A percentile compares a stretch with the other conserved stretches of the same genome.
These are phyloP conservation scores for Steatornis caripensis DNA, from an alignment of 2,113 vertebrate genomes.

Conservation along the genomic window DNA sequence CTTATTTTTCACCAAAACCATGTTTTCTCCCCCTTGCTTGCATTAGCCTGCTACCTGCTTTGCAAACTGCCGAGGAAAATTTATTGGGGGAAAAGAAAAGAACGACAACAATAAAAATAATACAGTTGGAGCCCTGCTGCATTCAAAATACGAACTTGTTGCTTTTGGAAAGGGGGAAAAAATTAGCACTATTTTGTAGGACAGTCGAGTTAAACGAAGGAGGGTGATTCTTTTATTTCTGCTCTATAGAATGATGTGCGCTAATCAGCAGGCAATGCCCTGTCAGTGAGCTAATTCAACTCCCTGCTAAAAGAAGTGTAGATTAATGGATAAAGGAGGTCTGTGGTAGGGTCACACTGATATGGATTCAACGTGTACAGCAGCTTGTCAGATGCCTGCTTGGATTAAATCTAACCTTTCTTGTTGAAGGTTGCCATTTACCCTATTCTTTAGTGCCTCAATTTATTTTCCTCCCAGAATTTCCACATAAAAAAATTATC, in stretches of 20 bases:
- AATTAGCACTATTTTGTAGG: conserved; percentile 79
- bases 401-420: conserved; percentile 95
- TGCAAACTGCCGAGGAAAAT: background rate
- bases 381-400: conserved; percentile 96
- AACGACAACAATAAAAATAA: conserved; percentile 18
- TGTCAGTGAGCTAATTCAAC: conserved; percentile 91
- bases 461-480: conserved; percentile 85
- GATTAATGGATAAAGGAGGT: conserved; percentile 99
- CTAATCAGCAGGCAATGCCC: conserved; percentile 91
- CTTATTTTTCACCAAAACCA: background rate
- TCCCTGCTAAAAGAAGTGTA: conserved; percentile 94
- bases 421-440: conserved; percentile 96
- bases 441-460: conserved; percentile 89
- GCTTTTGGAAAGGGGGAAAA: conserved; percentile 72
- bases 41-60: background rate
- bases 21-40: background rate
- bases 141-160: conserved; percentile 75
- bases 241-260: conserved; percentile 82
- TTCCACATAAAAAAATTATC: conserved; percentile 90
- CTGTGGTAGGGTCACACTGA: conserved; percentile 89
- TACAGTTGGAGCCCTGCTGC: background rate
- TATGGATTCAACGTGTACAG: conserved; percentile 88
- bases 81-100: conserved; percentile 1
- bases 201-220: conserved; percentile 79
- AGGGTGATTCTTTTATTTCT: conserved; percentile 80